Base-by-base conservation (phyloP, 53 echinoderm and acorn worm species). In the Mesocentrotus franciscanus region DNA sequence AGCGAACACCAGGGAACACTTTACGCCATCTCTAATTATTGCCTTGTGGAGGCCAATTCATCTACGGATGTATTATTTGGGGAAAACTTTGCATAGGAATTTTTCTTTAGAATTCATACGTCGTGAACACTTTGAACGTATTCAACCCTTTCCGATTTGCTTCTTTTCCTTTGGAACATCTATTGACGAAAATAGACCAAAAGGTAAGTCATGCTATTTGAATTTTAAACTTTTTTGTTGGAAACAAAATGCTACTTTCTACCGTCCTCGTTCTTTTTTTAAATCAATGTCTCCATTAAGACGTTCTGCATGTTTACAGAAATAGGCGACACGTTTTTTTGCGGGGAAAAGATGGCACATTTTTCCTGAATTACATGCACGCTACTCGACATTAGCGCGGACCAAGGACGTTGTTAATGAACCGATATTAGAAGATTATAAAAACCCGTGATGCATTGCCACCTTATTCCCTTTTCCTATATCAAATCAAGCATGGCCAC, bases 391-490 rank as follows among this genome's bases (percentile, higher is more conserved):
- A 90, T 61, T 58, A 60, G 27, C 22, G 26, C 32, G 33, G 12
- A 0, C 58, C 90, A 32, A 81, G 90, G 59, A 56, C 90, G 29
- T 30, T 30, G 90, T 20, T 90, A 90, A 90, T 90, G 90, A 90
- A 15, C 27, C 90, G 29, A 90, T 90, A 90, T 90, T 57, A 30
- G 61, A 90, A 29, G 90, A 90, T 60, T n/a, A 90, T 89, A 90
- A 60, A 60, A 57, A 60, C 57, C 57, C 90, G 9, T 27, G n/a
- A 61, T 60, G 90, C 60, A 59, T 10, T 18, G 58, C 58, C 29
- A 85, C 24, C 26, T 76, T 76, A n/a, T 8, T 42, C 20, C 18
- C 9, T 36, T 39, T 16, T 81, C 81, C 16, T 16, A 16, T 16
- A 64, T 64, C 64, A 14, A 18, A 64, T 64, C 49, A 64, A 13